phyloP scores from a whole-genome alignment of 2,888 invertebrate species.

The Syrphus vitripennis region DNA sequence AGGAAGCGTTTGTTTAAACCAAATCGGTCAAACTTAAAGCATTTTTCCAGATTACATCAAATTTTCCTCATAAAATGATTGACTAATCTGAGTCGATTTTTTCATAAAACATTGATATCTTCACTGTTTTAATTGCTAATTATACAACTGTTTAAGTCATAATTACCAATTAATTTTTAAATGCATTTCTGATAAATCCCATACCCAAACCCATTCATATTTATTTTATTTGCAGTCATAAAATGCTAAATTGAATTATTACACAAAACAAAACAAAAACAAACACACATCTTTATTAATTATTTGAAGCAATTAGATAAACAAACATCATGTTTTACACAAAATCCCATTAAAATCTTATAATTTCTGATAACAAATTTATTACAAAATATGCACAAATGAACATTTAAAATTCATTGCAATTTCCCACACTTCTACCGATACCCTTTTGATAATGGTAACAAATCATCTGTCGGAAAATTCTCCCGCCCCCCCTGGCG shows the following conservation, averaged over 20 bases:
- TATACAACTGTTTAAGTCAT: no score
- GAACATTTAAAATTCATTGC: conserved; percentile 23
- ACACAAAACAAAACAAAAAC: background rate
- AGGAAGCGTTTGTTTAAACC: no score
- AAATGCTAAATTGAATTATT: conserved; percentile 19
- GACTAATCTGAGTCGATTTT: no score
- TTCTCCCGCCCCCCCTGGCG: background rate
- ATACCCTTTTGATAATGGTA: background rate
- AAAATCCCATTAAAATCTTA: conserved; percentile 57
- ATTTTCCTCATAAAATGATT: no score
- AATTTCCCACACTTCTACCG: background rate
- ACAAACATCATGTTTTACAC: conserved; percentile 7
- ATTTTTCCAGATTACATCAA: no score
- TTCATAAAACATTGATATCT: no score
- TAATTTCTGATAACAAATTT: conserved; percentile 49
- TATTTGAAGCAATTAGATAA: conserved; percentile 7
- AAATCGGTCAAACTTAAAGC: no score
- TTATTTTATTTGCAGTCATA: conserved; percentile 13
- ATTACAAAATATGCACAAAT: conserved; percentile 29
- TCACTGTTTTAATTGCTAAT: no score
- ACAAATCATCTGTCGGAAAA: conserved; percentile 36
- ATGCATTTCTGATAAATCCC: background rate
- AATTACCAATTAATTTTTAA: background rate
- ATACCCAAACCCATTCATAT: no score
- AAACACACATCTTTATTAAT: conserved; percentile 21